These are phyloP conservation scores for Nasua narica DNA, from an alignment of 2,797 vertebrate genomes.

Conservation along the genomic window DNA sequence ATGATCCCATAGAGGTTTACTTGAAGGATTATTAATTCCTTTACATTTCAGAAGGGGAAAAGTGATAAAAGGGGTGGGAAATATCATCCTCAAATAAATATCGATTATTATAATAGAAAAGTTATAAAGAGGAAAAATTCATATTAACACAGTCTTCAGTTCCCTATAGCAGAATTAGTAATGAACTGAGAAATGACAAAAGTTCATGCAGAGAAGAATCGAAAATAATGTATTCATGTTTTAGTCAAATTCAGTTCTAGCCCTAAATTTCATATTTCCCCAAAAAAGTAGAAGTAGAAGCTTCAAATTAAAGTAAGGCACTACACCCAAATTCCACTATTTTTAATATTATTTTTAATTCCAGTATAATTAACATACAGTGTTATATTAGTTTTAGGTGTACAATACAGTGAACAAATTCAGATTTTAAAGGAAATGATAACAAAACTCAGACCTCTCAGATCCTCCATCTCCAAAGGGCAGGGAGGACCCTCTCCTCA, in stretches of 20 bases:
- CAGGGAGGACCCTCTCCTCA: neutral
- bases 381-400: neutral
- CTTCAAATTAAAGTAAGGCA: neutral
- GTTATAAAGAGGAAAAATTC: conserved; percentile 30
- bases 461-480: neutral
- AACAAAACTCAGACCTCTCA: neutral
- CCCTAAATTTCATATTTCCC: neutral
- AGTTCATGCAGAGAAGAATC: neutral
- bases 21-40: conserved; percentile 36
- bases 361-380: neutral
- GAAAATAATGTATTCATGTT: neutral
- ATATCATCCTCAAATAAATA: neutral
- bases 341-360: neutral
- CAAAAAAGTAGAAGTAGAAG: neutral
- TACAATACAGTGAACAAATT: neutral
- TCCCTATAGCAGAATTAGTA: neutral
- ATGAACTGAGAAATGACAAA: neutral
- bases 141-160: neutral
- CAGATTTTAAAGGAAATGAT: neutral
- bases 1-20: conserved; percentile 3
- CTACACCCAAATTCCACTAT: neutral
- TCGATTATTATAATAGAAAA: neutral
- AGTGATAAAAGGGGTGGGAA: neutral
- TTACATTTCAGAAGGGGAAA: conserved; percentile 19
- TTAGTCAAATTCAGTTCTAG: conserved; percentile 6